These are phyloP conservation scores for Tiphia femorata DNA, from an alignment of 2,888 invertebrate genomes.

Conservation along the genomic window DNA sequence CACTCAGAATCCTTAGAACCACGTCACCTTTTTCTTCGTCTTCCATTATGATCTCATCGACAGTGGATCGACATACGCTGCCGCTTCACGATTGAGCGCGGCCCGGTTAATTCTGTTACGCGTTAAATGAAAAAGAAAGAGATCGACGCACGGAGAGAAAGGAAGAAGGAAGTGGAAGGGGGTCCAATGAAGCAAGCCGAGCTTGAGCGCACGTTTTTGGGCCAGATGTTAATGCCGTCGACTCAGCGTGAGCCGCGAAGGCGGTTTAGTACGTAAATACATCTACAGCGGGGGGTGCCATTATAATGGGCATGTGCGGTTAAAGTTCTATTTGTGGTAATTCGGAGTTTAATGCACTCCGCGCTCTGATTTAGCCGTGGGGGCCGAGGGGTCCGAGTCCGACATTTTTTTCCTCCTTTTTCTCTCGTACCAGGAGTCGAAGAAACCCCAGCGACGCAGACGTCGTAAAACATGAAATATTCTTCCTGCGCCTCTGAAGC, in stretches of 20 bases:
- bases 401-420: constrained; percentile 50
- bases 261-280: constrained; percentile 67
- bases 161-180: constrained; percentile 21
- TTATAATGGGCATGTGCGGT: constrained; percentile 67
- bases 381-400: constrained; percentile 16
- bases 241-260: constrained; percentile 66
- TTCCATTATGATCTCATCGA: no score
- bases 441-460: constrained; percentile 45
- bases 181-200: constrained; percentile 44
- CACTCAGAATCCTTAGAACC: neutral
- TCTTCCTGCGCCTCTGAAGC: constrained; percentile 54
- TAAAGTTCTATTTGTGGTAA: constrained; percentile 69
- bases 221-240: constrained; percentile 65
- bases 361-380: constrained; percentile 59
- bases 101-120: constrained; percentile 31
- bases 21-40: no score
- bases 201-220: constrained; percentile 46
- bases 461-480: constrained; percentile 63
- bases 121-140: no score
- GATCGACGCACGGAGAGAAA: constrained; percentile 9
- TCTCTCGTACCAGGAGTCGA: constrained; percentile 17
- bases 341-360: constrained; percentile 68
- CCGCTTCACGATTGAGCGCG: neutral
- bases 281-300: constrained; percentile 67
- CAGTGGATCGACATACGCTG: neutral